These are phyloP conservation scores for Anarhynchus alexandrinus DNA, from an alignment of 2,113 vertebrate species.

Conservation along the genomic window DNA sequence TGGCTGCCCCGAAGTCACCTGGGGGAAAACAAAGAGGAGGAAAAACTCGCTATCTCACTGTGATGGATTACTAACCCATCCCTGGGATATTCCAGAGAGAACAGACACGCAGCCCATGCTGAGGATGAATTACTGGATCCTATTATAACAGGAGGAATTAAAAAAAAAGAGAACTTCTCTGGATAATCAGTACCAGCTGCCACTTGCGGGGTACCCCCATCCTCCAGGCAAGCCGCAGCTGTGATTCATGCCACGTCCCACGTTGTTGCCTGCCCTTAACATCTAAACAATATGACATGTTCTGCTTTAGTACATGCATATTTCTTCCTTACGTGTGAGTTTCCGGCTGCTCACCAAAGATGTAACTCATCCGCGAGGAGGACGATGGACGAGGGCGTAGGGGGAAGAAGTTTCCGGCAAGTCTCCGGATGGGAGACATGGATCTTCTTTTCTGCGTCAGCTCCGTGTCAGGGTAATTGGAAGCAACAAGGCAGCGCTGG, in stretches of 20 bases:
- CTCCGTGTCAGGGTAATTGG: not conserved
- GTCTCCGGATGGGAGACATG: not conserved
- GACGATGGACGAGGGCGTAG: rapidly evolving
- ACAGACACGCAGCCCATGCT: not conserved
- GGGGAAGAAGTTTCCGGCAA: not conserved
- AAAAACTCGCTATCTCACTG: not conserved
- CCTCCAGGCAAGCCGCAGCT: not conserved
- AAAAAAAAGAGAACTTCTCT: not conserved
- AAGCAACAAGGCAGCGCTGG: not conserved
- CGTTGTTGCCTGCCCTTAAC: not conserved
- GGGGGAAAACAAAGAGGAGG: not conserved
- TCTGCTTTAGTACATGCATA: not conserved
- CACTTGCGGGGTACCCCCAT: not conserved
- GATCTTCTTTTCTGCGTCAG: not conserved
- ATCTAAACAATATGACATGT: not conserved
- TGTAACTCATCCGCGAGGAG: not conserved
- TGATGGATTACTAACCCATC: constrained; percentile 8
- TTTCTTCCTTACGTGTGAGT: not conserved
- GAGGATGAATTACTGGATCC: constrained; percentile 33
- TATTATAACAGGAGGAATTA: not conserved
- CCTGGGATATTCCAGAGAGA: not conserved
- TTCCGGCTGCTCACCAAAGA: not conserved
- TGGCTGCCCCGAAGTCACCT: not conserved
- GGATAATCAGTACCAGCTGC: constrained; percentile 36
- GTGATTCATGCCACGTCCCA: not conserved